Base-by-base conservation (phyloP, 2,113 vertebrate species). In the Pollimyrus isidori region DNA sequence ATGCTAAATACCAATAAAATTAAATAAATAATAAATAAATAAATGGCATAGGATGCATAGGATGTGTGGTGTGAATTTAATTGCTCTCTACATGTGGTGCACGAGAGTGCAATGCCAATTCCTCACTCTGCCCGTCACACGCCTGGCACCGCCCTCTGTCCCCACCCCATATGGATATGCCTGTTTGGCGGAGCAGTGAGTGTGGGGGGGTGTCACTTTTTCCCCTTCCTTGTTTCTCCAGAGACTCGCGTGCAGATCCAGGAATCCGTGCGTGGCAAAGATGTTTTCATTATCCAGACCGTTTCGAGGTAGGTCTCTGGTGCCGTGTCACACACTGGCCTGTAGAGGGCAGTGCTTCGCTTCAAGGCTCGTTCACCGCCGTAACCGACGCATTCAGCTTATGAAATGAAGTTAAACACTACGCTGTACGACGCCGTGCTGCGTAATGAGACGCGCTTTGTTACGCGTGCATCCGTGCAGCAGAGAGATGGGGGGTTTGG, bases 191-290 rank as follows among this genome's bases (percentile, higher is more conserved):
- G 65, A 73, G 21, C 21, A 62, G 23, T 62, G 56, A 62, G 23
- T n/a, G 62, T 9, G 23, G 1, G 85, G n/a, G 13, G 46, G n/a
- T 1, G 87, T 87, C 7, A 90, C 58, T 52, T 42, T 17, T 45
- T 7, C 9, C 9, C 19, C 73, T 13, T 87, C 19, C 62, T 10
- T 87, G 65, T 90, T 62, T 92, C 93, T 88, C 50, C 94, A 97
- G 97, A 97, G 94, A 97, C 97, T 1, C 94, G 96, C 88, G 96
- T 97, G 88, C 96, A 97, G 89, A 97, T 97, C 90, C 96, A 97
- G 91, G 96, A 97, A 85, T 97, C 97, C 0, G 96, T 97, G 86
- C 94, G 97, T 92, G 96, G 96, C 52, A 97, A 97, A 91, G 96
- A 97, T 87, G 96, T 97, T 0, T 97, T 97, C 91, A 97, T 97